Conservation (phyloP, 2,888 invertebrate genomes). For the Trichogramma dendrolimi region DNA sequence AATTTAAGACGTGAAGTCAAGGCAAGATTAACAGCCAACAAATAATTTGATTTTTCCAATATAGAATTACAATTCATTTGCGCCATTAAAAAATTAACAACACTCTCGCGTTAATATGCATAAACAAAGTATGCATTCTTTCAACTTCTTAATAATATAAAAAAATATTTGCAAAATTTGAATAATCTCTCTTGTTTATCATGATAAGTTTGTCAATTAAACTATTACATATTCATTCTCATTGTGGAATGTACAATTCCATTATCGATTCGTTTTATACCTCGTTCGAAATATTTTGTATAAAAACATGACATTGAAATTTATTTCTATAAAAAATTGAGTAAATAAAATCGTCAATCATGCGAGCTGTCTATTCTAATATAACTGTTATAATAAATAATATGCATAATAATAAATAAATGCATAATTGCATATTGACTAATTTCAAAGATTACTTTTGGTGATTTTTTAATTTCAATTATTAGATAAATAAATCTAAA, state of each 20-base stretch:
- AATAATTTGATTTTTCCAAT: slow-evolving; percentile 17
- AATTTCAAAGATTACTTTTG: slow-evolving; percentile 26
- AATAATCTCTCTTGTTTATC: slow-evolving; percentile 14
- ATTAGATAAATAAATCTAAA: slow-evolving; percentile 18
- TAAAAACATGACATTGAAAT: no score
- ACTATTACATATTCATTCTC: slow-evolving; percentile 25
- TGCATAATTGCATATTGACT: slow-evolving; percentile 16
- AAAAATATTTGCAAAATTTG: slow-evolving; percentile 17
- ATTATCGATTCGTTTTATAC: slow-evolving; percentile 7
- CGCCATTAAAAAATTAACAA: slow-evolving; percentile 24
- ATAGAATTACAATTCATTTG: slow-evolving; percentile 23
- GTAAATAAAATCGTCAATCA: no score
- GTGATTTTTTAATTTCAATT: slow-evolving; percentile 26
- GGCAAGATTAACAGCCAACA: slow-evolving; percentile 20
- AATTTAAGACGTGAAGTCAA: slow-evolving; percentile 17
- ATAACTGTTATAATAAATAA: slow-evolving; percentile 21
- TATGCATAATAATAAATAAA: slow-evolving; percentile 22
- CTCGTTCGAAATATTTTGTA: neutral
- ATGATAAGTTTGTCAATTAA: slow-evolving; percentile 17
- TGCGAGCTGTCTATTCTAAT: slow-evolving; percentile 24
- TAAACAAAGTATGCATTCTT: slow-evolving; percentile 23
- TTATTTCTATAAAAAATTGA: no score
- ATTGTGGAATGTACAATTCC: slow-evolving; percentile 23
- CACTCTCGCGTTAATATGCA: slow-evolving; percentile 14
- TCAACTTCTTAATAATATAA: slow-evolving; percentile 25